These are phyloP conservation scores for Melanaphis sacchari DNA, from an alignment of 1,140 invertebrate genomes.

Conservation along the genomic window DNA sequence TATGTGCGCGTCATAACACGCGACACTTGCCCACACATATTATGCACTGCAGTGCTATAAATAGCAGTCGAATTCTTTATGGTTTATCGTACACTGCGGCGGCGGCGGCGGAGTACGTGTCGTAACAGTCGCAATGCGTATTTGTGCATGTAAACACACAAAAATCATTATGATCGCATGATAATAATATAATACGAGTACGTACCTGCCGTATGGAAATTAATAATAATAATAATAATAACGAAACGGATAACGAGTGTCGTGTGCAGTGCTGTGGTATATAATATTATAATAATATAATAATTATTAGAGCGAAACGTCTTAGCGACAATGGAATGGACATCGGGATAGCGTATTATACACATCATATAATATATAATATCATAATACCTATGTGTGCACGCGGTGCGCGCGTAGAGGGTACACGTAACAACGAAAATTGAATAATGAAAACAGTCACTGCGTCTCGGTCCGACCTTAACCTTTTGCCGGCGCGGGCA, in stretches of 20 bases:
- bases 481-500: slow-evolving; percentile 11
- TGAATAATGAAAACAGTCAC: neutral
- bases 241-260: slow-evolving; percentile 28
- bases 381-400: neutral
- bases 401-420: neutral
- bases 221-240: neutral
- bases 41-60: neutral
- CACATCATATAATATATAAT: neutral
- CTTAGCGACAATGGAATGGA: slow-evolving; percentile 39
- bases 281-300: neutral
- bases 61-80: neutral
- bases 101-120: neutral
- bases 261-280: neutral
- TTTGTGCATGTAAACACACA: slow-evolving; percentile 37
- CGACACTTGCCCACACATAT: neutral
- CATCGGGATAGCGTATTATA: neutral
- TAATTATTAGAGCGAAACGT: slow-evolving; percentile 54
- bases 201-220: neutral
- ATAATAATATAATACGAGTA: neutral
- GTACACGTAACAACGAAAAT: neutral
- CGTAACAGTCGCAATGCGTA: neutral
- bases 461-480: slow-evolving; percentile 12
- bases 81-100: neutral
- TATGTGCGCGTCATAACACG: neutral
- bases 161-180: slow-evolving; percentile 25